Evolutionary conservation across 2,888 invertebrate species (phyloP).

Genomic region (Metalampra italica): DNA sequence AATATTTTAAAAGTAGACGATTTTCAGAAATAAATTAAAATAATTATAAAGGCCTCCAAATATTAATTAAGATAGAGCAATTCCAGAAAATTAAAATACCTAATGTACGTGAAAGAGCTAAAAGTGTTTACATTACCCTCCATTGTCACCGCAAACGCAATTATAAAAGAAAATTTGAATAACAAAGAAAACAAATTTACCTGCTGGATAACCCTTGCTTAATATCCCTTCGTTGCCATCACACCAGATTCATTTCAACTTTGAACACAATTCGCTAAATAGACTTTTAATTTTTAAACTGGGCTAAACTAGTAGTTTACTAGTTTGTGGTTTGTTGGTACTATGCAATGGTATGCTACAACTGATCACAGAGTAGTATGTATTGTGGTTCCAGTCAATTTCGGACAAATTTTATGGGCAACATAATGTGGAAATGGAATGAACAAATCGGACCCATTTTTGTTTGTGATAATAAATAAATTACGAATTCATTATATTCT

Average conservation of each 20-base stretch:
- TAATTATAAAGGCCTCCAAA: too few species aligned
- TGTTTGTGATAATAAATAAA: too few species aligned
- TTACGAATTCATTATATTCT: too few species aligned
- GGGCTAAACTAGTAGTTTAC: slow-evolving; percentile 6
- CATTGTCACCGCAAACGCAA: neutral
- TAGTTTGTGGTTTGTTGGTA: neutral
- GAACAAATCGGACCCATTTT: too few species aligned
- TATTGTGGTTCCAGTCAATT: too few species aligned
- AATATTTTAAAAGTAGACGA: too few species aligned
- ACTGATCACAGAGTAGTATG: too few species aligned
- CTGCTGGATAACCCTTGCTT: neutral
- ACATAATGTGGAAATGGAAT: too few species aligned
- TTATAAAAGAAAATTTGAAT: slow-evolving; percentile 6
- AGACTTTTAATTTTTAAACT: slow-evolving; percentile 18
- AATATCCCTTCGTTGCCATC: neutral
- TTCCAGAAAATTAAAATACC: neutral
- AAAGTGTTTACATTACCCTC: neutral
- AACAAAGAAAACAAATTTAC: slow-evolving; percentile 4
- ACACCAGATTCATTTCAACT: slow-evolving; percentile 10
- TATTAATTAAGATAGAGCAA: neutral
- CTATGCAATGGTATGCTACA: too few species aligned
- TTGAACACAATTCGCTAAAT: slow-evolving; percentile 15
- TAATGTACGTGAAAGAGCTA: neutral
- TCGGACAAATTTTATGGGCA: too few species aligned
- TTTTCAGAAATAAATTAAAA: too few species aligned